A percentile compares a stretch with the other conserved stretches of the same genome.
phyloP scores from a whole-genome alignment of 2,888 invertebrate genomes.

The Eustalomyia histrio region DNA sequence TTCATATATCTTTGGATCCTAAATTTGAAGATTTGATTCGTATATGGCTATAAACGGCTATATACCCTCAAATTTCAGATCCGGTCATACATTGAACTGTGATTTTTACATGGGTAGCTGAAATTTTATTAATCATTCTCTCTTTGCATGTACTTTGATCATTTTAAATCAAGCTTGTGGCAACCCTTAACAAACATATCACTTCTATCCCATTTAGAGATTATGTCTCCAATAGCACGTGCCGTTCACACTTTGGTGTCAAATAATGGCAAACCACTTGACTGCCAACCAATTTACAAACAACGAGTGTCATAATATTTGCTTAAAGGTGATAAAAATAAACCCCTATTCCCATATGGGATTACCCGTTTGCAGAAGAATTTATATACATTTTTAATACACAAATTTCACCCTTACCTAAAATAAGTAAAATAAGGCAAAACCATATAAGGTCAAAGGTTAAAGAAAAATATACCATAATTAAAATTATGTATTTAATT shows the following conservation, averaged over 20 bases:
- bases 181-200: not conserved
- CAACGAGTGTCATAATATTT: constrained; percentile 5
- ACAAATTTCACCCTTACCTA: not conserved
- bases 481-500: too few species aligned
- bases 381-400: not conserved
- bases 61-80: too few species aligned
- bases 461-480: too few species aligned
- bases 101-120: too few species aligned
- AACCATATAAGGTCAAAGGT: not conserved
- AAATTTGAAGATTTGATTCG: too few species aligned
- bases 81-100: too few species aligned
- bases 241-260: constrained; percentile 31
- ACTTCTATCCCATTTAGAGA: constrained; percentile 34
- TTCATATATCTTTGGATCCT: too few species aligned
- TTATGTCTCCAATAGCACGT: constrained; percentile 10
- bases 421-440: not conserved
- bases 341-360: constrained; percentile 37
- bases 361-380: constrained; percentile 12
- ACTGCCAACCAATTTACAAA: constrained; percentile 10
- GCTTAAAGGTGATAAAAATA: constrained; percentile 1
- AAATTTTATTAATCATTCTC: too few species aligned
- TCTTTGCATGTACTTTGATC: too few species aligned
- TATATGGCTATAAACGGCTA: too few species aligned
- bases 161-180: too few species aligned
- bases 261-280: not conserved